Conservation (phyloP, 2,888 invertebrate genomes). For the Drosophila antonietae region DNA sequence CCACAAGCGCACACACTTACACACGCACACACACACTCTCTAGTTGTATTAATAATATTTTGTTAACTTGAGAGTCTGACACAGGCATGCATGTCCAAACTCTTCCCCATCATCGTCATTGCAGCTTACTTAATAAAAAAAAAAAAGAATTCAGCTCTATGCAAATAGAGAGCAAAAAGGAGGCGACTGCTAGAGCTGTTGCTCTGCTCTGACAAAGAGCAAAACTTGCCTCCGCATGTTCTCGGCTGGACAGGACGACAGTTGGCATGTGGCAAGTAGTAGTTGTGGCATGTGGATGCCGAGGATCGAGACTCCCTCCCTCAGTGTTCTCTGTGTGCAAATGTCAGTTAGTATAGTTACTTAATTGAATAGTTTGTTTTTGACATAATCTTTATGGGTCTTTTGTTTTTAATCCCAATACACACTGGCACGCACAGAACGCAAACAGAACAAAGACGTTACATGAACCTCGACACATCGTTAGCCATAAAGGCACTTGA, state of each 20-base stretch:
- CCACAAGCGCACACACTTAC: neutral
- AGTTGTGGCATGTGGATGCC: slow-evolving; percentile 40
- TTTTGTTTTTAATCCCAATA: slow-evolving; percentile 75
- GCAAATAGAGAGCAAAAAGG: slow-evolving; percentile 46
- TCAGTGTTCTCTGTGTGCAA: slow-evolving; percentile 44
- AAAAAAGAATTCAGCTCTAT: slow-evolving; percentile 39
- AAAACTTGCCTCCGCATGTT: slow-evolving; percentile 67
- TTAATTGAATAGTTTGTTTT: slow-evolving; percentile 81
- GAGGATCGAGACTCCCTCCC: slow-evolving; percentile 11
- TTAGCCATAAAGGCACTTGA: slow-evolving; percentile 68
- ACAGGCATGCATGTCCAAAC: slow-evolving; percentile 17
- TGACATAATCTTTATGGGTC: slow-evolving; percentile 80
- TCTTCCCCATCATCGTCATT: slow-evolving; percentile 51
- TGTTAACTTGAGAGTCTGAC: slow-evolving; percentile 49
- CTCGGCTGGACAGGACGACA: slow-evolving; percentile 45
- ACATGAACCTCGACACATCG: slow-evolving; percentile 63
- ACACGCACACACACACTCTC: neutral
- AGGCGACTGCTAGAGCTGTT: slow-evolving; percentile 58
- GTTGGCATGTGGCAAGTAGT: slow-evolving; percentile 26
- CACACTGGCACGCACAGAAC: slow-evolving; percentile 26
- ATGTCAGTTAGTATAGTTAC: slow-evolving; percentile 80
- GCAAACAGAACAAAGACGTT: slow-evolving; percentile 63
- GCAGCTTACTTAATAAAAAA: slow-evolving; percentile 44
- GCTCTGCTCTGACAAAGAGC: slow-evolving; percentile 57
- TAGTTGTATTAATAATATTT: slow-evolving; percentile 64